Conservation (phyloP, 2,113 vertebrate genomes). For the Tyrannus savana region DNA sequence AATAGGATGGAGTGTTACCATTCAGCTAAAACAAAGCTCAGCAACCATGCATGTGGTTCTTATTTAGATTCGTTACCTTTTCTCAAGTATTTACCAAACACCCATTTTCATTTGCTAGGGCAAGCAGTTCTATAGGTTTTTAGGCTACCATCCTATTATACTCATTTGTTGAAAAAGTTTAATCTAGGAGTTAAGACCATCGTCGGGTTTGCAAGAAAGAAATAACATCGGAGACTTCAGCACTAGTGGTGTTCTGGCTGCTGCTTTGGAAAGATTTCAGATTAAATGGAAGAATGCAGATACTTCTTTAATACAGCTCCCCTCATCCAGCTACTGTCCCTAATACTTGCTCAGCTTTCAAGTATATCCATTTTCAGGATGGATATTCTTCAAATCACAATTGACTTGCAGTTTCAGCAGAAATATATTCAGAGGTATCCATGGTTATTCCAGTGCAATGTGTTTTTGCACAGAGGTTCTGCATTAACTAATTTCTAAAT, state of each 20-base stretch:
- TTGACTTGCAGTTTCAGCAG: not conserved
- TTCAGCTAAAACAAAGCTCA: not conserved
- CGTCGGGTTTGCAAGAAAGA: not conserved
- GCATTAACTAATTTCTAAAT: not conserved
- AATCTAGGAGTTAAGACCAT: not conserved
- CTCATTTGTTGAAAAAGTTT: not conserved
- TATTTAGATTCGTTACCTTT: not conserved
- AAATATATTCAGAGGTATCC: not conserved
- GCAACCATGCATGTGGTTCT: not conserved
- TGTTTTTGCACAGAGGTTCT: not conserved
- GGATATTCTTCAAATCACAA: not conserved
- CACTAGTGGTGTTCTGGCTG: not conserved
- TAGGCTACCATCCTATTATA: not conserved
- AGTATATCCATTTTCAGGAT: not conserved
- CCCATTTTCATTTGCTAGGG: not conserved
- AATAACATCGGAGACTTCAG: not conserved
- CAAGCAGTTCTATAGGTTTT: not conserved
- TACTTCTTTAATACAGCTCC: not conserved
- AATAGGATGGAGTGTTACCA: not conserved
- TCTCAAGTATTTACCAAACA: not conserved
- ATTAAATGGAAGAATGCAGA: not conserved
- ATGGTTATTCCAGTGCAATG: not conserved
- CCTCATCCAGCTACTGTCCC: not conserved
- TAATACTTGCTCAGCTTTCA: not conserved
- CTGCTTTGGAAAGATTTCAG: not conserved